Conservation (phyloP, 2,113 vertebrate genomes). For the Limnothrissa miodon region DNA sequence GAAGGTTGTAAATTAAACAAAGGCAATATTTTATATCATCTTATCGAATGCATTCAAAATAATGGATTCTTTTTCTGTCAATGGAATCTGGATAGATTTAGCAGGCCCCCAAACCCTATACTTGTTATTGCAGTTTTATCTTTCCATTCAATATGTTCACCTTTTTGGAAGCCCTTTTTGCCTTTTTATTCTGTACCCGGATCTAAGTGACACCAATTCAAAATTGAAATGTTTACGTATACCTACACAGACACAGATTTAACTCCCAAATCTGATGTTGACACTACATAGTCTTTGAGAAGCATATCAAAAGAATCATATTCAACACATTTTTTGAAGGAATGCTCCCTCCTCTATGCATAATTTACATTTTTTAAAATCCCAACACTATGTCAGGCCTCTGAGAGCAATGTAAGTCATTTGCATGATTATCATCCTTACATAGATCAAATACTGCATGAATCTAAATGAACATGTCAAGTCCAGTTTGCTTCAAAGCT, state of each 20-base stretch:
- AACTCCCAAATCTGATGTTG: not conserved
- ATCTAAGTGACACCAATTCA: no score
- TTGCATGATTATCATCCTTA: conserved; percentile 7
- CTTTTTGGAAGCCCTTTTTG: no score
- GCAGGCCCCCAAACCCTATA: no score
- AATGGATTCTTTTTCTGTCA: no score
- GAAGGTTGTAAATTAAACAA: no score
- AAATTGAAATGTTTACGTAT: no score
- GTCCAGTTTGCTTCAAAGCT: not conserved
- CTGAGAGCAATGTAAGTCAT: not conserved
- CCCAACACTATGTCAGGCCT: not conserved
- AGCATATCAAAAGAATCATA: conserved; percentile 21
- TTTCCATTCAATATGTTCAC: no score
- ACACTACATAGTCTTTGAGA: not conserved
- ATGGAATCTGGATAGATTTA: no score
- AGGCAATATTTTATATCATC: no score
- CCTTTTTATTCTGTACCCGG: no score
- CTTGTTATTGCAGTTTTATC: no score
- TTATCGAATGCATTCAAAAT: no score
- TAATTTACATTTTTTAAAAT: conserved; percentile 33
- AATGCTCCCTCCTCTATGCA: conserved; percentile 27
- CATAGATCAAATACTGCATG: conserved; percentile 37
- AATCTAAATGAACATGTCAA: conserved; percentile 18
- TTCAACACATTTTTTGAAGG: conserved; percentile 17
- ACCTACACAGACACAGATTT: not conserved